Evolutionary conservation across 2,113 vertebrate genomes (phyloP).

Genomic region (Paramisgurnus dabryanus): DNA sequence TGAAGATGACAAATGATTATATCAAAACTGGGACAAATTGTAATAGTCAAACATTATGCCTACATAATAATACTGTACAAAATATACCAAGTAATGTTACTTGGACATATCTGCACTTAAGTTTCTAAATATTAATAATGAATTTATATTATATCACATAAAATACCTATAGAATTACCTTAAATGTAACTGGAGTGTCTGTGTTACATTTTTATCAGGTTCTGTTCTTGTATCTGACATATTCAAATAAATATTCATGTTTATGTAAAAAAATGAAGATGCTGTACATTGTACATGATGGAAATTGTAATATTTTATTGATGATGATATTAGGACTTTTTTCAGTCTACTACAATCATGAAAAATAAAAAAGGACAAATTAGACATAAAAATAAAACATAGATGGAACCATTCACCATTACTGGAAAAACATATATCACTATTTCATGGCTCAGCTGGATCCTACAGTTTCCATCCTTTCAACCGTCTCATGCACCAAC

Average conservation of each 20-base stretch:
- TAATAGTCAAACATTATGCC: too few relatives aligned
- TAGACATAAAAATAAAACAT: not conserved
- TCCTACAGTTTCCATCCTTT: conserved; percentile 65
- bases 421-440: not conserved
- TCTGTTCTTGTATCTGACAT: too few relatives aligned
- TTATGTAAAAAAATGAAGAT: not conserved
- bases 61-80: too few relatives aligned
- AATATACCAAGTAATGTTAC: too few relatives aligned
- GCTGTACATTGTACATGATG: not conserved
- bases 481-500: conserved; percentile 64
- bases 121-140: too few relatives aligned
- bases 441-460: conserved; percentile 46
- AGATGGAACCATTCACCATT: too few relatives aligned
- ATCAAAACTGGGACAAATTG: too few relatives aligned
- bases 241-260: not conserved
- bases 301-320: not conserved
- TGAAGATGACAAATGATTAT: too few relatives aligned
- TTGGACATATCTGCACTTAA: too few relatives aligned
- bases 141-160: too few relatives aligned
- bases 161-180: not conserved
- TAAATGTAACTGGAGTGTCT: accelerated
- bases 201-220: not conserved
- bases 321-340: not conserved
- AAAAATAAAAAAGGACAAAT: not conserved
- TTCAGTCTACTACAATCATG: not conserved